These are phyloP conservation scores for Aproaerema taeniolella DNA, from an alignment of 2,888 invertebrate genomes.

Conservation along the genomic window DNA sequence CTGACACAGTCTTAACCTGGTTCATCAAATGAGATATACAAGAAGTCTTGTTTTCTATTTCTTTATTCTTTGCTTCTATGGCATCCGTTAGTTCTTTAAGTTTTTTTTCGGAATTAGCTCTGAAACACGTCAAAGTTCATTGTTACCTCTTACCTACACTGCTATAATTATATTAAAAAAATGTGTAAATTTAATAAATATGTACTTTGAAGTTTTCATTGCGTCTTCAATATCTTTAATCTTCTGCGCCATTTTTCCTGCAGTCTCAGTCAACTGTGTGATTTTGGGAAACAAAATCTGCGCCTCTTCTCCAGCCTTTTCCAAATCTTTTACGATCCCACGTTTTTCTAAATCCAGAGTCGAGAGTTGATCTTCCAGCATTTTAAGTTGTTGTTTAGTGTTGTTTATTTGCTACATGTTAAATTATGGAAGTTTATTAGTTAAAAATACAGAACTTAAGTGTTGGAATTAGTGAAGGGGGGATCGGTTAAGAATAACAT, in stretches of 20 bases:
- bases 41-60: conserved; percentile 29
- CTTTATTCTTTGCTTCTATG: conserved; percentile 27
- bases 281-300: conserved; percentile 15
- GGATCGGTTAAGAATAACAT: no score
- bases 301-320: conserved; percentile 17
- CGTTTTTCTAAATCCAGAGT: conserved; percentile 23
- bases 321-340: conserved; percentile 16
- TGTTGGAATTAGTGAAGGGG: no score
- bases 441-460: no score
- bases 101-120: conserved; percentile 21
- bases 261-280: conserved; percentile 18
- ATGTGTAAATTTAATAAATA: background rate
- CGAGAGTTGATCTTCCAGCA: conserved; percentile 21
- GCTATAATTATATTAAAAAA: background rate
- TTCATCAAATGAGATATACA: conserved; percentile 37
- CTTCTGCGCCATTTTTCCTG: conserved; percentile 17
- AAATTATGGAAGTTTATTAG: no score
- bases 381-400: conserved; percentile 19
- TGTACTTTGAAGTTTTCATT: conserved; percentile 22
- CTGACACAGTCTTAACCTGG: conserved; percentile 32
- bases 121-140: conserved; percentile 11
- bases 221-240: conserved; percentile 19
- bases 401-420: no score
- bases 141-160: background rate
- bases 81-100: conserved; percentile 21